A percentile compares a stretch with the other conserved stretches of the same genome.
These are phyloP conservation scores for Tauraco erythrolophus DNA, from an alignment of 2,113 vertebrate species.

Conservation along the genomic window DNA sequence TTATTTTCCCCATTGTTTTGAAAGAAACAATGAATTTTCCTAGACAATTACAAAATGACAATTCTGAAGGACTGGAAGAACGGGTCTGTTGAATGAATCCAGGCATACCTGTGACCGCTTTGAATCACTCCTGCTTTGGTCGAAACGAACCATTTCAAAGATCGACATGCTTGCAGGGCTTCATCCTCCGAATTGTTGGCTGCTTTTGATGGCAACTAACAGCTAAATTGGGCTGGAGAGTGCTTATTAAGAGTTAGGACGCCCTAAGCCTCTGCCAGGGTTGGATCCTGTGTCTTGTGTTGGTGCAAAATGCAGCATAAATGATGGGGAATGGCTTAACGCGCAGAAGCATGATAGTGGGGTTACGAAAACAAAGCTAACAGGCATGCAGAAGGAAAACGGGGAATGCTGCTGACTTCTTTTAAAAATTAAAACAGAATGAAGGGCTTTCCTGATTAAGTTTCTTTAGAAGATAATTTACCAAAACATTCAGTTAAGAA, in stretches of 20 bases:
- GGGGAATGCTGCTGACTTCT: neutral
- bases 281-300: neutral
- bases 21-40: slow-evolving; percentile 40
- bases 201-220: neutral
- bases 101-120: neutral
- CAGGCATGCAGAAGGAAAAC: neutral
- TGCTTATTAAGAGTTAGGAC: neutral
- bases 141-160: slow-evolving; percentile 16
- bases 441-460: neutral
- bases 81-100: neutral
- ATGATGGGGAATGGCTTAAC: neutral
- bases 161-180: neutral
- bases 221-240: neutral
- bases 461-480: neutral
- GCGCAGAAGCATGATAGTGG: neutral
- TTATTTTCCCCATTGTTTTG: slow-evolving; percentile 11
- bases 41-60: slow-evolving; percentile 16
- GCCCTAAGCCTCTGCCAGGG: neutral
- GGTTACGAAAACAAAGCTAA: slow-evolving; percentile 36
- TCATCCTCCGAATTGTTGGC: neutral
- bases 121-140: neutral
- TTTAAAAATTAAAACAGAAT: neutral
- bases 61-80: slow-evolving; percentile 28
- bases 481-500: neutral
- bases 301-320: neutral